These are phyloP conservation scores for Ephialtes manifestator DNA, from an alignment of 2,888 invertebrate genomes.

Conservation along the genomic window DNA sequence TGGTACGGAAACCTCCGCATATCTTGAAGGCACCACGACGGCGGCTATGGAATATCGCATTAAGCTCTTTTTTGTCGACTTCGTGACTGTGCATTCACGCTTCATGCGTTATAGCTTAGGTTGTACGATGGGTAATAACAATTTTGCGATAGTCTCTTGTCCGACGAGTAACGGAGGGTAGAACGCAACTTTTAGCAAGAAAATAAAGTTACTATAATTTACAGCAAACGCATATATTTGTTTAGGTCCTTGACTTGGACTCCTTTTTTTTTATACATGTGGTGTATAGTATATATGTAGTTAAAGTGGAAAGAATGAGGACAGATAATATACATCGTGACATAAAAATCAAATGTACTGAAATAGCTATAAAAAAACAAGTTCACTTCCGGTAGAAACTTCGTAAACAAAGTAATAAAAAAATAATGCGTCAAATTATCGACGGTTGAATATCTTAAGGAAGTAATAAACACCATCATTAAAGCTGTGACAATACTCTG, in stretches of 20 bases:
- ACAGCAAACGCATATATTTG: conserved; percentile 50
- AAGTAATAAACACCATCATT: not conserved
- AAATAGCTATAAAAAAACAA: not conserved
- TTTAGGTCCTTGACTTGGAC: conserved; percentile 52
- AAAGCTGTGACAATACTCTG: not conserved
- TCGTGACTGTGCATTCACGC: conserved; percentile 25
- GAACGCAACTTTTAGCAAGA: conserved; percentile 11
- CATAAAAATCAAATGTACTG: not conserved
- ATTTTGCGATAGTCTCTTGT: conserved; percentile 56
- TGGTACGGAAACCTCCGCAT: conserved; percentile 58
- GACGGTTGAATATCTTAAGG: not conserved
- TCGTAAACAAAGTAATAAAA: not conserved
- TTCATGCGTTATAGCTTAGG: conserved; percentile 10
- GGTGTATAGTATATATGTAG: conserved; percentile 20
- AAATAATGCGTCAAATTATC: not conserved
- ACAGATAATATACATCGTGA: conserved; percentile 8
- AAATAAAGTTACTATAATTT: conserved; percentile 25
- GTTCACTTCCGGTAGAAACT: not conserved
- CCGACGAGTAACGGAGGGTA: conserved; percentile 11
- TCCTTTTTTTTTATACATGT: not conserved
- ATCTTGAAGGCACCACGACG: conserved; percentile 45
- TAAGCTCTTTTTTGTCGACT: conserved; percentile 25
- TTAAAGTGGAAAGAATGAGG: conserved; percentile 2
- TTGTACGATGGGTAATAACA: conserved; percentile 58
- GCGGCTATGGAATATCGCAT: conserved; percentile 28